Evolutionary conservation across 2,888 invertebrate species (phyloP).

Genomic region (Cheilosia urbana): DNA sequence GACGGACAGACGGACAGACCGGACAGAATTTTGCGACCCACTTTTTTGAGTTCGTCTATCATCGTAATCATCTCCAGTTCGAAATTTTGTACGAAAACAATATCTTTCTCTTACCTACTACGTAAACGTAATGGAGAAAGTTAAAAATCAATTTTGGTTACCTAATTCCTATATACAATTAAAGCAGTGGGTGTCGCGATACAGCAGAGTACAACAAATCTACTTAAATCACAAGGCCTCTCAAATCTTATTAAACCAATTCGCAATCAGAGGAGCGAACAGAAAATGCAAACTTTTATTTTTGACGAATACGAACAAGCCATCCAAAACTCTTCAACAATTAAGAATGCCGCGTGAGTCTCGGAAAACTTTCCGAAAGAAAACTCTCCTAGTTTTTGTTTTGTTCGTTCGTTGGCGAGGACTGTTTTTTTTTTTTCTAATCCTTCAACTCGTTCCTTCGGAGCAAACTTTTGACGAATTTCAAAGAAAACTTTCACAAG

Average conservation of each 20-base stretch:
- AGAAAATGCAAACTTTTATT: slow-evolving; percentile 38
- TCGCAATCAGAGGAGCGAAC: slow-evolving; percentile 43
- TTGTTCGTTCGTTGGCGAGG: slow-evolving; percentile 9
- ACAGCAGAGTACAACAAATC: not conserved
- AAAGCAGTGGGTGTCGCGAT: too few relatives aligned
- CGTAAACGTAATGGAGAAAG: too few relatives aligned
- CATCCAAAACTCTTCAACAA: slow-evolving; percentile 65
- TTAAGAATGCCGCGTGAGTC: slow-evolving; percentile 73
- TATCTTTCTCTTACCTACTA: too few relatives aligned
- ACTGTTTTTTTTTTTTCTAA: slow-evolving; percentile 18
- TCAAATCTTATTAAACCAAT: slow-evolving; percentile 59
- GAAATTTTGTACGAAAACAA: too few relatives aligned
- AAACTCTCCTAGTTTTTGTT: slow-evolving; percentile 32
- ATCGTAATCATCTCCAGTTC: too few relatives aligned
- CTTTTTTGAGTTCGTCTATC: too few relatives aligned
- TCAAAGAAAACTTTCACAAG: slow-evolving; percentile 57
- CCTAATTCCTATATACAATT: too few relatives aligned
- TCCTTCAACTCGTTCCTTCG: slow-evolving; percentile 10
- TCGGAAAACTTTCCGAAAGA: slow-evolving; percentile 29
- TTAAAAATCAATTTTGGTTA: too few relatives aligned
- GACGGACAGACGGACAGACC: too few relatives aligned
- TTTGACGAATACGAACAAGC: slow-evolving; percentile 36
- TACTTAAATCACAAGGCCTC: not conserved
- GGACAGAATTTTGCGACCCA: too few relatives aligned
- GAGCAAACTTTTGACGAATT: slow-evolving; percentile 63